Conservation (phyloP, 1,140 invertebrate genomes). For the Aradophagus sp. region DNA sequence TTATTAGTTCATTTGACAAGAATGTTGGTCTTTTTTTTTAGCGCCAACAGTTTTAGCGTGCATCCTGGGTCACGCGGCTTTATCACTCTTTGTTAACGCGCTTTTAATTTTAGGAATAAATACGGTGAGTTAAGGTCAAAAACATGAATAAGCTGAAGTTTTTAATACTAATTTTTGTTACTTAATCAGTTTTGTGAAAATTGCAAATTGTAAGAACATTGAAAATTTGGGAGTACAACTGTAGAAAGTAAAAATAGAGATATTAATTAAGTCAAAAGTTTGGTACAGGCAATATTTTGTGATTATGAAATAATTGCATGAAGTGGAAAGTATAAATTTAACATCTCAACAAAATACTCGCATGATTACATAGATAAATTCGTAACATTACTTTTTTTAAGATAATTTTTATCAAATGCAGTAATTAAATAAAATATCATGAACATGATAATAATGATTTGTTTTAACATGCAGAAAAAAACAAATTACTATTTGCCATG, state of each 20-base stretch:
- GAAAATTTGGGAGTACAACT: no score
- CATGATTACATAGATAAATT: no score
- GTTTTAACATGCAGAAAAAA: slow-evolving; percentile 61
- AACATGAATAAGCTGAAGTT: not conserved
- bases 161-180: not conserved
- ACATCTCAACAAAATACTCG: no score
- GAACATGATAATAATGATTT: no score
- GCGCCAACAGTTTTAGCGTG: slow-evolving; percentile 59
- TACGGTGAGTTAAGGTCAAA: slow-evolving; percentile 59
- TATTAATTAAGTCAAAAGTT: no score
- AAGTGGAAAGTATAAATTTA: no score
- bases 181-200: no score
- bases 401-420: no score
- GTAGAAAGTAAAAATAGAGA: no score
- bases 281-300: not conserved
- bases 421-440: no score
- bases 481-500: slow-evolving; percentile 65
- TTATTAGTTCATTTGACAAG: not conserved
- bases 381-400: no score
- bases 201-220: no score
- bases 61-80: slow-evolving; percentile 60
- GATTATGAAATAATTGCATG: not conserved
- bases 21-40: slow-evolving; percentile 49
- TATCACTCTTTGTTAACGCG: slow-evolving; percentile 62
- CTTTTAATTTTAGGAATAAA: slow-evolving; percentile 65